Conservation (phyloP, 1,140 invertebrate genomes). For the Campoletis sonorensis region DNA sequence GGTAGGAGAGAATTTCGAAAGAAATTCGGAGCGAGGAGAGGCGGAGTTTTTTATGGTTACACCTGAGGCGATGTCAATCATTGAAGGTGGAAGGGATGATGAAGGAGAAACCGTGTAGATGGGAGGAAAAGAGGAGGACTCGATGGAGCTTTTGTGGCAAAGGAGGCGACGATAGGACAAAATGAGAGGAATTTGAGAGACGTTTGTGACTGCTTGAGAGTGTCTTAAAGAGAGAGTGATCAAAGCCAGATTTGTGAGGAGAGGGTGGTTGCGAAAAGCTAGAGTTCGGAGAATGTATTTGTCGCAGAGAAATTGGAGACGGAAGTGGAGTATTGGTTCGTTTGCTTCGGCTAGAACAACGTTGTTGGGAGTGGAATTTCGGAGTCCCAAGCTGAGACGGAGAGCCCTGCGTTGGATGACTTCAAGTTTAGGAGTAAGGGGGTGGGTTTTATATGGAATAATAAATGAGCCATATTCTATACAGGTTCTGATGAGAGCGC, state of each 20-base stretch:
- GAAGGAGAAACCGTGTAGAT: background rate
- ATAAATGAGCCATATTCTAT: conserved; percentile 25
- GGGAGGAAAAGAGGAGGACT: background rate
- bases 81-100: background rate
- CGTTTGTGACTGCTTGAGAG: background rate
- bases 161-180: no score
- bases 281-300: background rate
- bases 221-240: background rate
- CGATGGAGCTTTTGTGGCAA: background rate
- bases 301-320: background rate
- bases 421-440: conserved; percentile 1
- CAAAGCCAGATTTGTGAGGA: background rate
- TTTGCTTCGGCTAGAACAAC: background rate
- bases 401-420: background rate
- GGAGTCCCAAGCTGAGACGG: background rate
- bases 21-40: background rate
- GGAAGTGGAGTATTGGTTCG: background rate
- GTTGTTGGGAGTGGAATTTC: conserved; percentile 25
- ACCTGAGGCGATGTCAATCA: conserved; percentile 1
- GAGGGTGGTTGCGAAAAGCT: background rate
- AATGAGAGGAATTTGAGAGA: background rate
- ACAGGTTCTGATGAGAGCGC: conserved; percentile 17
- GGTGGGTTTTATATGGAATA: background rate
- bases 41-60: background rate
- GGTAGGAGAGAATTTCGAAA: background rate